Percentiles rank a stretch among this genome's conserved stretches.
Conservation (phyloP, 2,888 invertebrate genomes). For the Drosophila barbarae region DNA sequence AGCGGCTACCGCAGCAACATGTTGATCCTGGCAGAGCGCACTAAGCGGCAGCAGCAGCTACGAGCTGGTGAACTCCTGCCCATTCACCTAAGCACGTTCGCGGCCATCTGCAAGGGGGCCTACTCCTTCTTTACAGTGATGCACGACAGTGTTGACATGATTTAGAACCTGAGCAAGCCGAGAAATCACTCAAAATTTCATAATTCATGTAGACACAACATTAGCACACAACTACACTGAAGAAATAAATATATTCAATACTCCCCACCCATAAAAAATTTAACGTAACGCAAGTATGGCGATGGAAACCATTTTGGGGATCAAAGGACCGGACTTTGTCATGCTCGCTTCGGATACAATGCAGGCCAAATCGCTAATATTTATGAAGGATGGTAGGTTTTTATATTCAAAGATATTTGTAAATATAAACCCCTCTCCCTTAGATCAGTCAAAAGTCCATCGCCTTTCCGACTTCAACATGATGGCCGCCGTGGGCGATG, state of each 20-base stretch:
- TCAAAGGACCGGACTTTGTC: constrained; percentile 93
- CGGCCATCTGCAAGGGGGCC: constrained; percentile 57
- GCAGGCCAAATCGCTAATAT: constrained; percentile 91
- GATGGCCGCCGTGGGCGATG: constrained; percentile 95
- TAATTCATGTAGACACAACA: not conserved
- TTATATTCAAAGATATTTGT: not conserved
- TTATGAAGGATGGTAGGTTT: constrained; percentile 84
- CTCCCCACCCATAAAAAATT: constrained; percentile 41
- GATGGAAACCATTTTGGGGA: constrained; percentile 94
- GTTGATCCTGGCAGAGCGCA: constrained; percentile 51
- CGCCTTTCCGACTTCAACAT: constrained; percentile 92
- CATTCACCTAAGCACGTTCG: constrained; percentile 57
- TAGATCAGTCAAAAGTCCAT: constrained; percentile 95
- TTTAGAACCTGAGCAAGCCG: not conserved
- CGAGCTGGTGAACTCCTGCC: constrained; percentile 55
- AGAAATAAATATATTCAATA: not conserved
- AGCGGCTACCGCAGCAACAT: constrained; percentile 26
- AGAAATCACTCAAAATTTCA: not conserved
- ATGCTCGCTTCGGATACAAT: constrained; percentile 94
- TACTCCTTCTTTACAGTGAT: constrained; percentile 62
- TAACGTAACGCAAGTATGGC: constrained; percentile 39
- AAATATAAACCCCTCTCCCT: no score
- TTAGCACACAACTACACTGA: not conserved
- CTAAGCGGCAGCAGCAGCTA: constrained; percentile 22
- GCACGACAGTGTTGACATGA: constrained; percentile 39